phyloP scores from a whole-genome alignment of 2,113 vertebrate genomes.

The Corydoras sp. region DNA sequence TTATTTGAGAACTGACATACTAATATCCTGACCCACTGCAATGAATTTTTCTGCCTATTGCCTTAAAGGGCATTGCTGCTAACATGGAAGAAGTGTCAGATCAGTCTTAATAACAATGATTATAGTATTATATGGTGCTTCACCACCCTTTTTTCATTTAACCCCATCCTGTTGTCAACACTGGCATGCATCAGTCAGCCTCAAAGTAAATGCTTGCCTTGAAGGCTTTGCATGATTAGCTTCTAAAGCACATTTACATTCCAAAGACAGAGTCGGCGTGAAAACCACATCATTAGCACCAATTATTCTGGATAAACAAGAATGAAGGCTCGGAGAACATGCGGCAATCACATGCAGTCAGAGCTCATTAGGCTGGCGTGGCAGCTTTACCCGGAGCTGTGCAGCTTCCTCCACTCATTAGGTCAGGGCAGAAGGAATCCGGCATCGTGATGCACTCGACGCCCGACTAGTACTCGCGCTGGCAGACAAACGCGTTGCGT shows the following conservation, averaged over 20 bases:
- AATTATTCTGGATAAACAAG: slow-evolving; percentile 46
- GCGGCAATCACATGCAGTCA: slow-evolving; percentile 38
- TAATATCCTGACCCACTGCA: too few relatives aligned
- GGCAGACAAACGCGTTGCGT: slow-evolving; percentile 23
- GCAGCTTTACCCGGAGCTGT: slow-evolving; percentile 27
- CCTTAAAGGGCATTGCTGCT: too few relatives aligned
- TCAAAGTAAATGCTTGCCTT: slow-evolving; percentile 12
- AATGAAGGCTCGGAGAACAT: slow-evolving; percentile 26
- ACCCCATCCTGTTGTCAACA: not conserved
- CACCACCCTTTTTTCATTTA: not conserved
- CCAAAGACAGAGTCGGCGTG: slow-evolving; percentile 28
- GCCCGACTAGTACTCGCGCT: slow-evolving; percentile 6
- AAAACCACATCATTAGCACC: slow-evolving; percentile 40
- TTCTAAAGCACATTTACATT: slow-evolving; percentile 33
- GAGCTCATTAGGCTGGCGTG: slow-evolving; percentile 34
- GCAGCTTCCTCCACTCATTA: slow-evolving; percentile 29
- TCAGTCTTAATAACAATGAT: not conserved
- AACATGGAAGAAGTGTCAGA: too few relatives aligned
- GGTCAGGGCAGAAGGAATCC: slow-evolving; percentile 20
- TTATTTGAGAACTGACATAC: too few relatives aligned
- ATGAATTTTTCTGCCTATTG: not conserved
- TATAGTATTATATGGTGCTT: not conserved
- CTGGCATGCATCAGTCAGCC: slow-evolving; percentile 8
- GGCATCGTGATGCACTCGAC: slow-evolving; percentile 14
- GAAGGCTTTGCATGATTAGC: slow-evolving; percentile 23